Evolutionary conservation across 2,888 invertebrate genomes (phyloP).

Genomic region (Hypolimnas misippus): DNA sequence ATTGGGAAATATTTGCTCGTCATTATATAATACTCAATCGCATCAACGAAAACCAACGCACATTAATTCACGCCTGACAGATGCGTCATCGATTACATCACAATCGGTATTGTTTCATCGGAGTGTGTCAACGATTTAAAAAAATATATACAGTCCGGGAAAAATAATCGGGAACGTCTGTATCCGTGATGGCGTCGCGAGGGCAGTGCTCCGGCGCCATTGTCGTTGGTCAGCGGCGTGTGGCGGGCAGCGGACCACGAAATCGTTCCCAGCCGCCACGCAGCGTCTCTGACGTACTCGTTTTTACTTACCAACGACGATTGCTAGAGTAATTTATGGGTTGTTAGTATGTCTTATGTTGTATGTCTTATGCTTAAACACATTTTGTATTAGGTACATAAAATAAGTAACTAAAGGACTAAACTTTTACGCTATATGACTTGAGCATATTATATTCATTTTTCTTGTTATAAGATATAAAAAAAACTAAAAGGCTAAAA

Average conservation of each 20-base stretch:
- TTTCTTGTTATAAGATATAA: too few relatives aligned
- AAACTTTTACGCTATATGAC: not conserved
- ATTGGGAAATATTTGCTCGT: too few relatives aligned
- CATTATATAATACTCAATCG: not conserved
- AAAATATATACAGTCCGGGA: constrained; percentile 11
- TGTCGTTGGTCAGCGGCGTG: constrained; percentile 77
- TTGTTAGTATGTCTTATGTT: not conserved
- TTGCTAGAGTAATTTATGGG: constrained; percentile 27
- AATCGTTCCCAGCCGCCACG: constrained; percentile 67
- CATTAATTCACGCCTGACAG: not conserved
- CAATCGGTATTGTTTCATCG: constrained; percentile 1
- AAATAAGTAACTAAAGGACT: not conserved
- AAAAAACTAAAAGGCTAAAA: too few relatives aligned
- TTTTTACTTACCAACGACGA: constrained; percentile 35
- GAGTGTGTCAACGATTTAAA: constrained; percentile 8
- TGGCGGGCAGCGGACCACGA: constrained; percentile 76
- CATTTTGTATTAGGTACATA: not conserved
- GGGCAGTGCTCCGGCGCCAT: constrained; percentile 72
- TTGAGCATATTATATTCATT: too few relatives aligned
- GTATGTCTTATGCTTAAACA: not conserved
- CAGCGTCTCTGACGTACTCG: constrained; percentile 42
- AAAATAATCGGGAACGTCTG: constrained; percentile 22
- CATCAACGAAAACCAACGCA: not conserved
- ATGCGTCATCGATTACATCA: constrained; percentile 1
- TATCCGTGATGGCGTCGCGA: constrained; percentile 48